These are phyloP conservation scores for Engystomops pustulosus DNA, from an alignment of 2,113 vertebrate genomes.

Conservation along the genomic window DNA sequence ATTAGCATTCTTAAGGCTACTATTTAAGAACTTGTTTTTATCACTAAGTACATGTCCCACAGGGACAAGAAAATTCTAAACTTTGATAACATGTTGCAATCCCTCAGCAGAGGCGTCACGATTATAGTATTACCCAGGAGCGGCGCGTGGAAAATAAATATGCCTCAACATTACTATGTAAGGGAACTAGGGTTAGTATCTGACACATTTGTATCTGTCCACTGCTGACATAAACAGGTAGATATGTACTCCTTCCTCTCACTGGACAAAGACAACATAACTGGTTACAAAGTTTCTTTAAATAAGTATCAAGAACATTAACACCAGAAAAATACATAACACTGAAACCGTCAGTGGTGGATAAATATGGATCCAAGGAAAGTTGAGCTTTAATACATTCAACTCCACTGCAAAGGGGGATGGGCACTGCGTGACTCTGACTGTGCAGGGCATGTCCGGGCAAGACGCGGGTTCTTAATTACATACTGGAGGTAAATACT, in stretches of 20 bases:
- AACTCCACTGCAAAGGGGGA: conserved; percentile 44
- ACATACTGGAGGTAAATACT: conserved; percentile 35
- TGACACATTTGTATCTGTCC: conserved; percentile 32
- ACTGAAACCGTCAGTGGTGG: conserved; percentile 52
- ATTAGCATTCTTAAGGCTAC: conserved; percentile 73
- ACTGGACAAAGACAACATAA: conserved; percentile 46
- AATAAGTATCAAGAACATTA: conserved; percentile 48
- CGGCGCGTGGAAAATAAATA: conserved; percentile 54
- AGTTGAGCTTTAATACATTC: conserved; percentile 55
- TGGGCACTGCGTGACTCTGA: not conserved
- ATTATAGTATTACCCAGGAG: conserved; percentile 20
- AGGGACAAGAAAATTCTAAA: conserved; percentile 82
- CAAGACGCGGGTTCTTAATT: conserved; percentile 15
- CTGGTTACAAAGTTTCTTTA: conserved; percentile 47
- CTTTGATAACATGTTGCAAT: conserved; percentile 51
- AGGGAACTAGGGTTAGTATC: conserved; percentile 21
- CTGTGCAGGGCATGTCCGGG: conserved; percentile 43
- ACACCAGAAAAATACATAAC: conserved; percentile 53
- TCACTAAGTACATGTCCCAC: conserved; percentile 82
- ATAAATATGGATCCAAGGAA: conserved; percentile 49
- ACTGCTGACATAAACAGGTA: conserved; percentile 35
- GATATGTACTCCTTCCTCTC: conserved; percentile 32
- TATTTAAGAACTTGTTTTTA: conserved; percentile 68
- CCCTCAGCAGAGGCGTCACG: conserved; percentile 40
- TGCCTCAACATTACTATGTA: conserved; percentile 71